Evolutionary conservation across 2,888 invertebrate species (phyloP).

Genomic region (Peribatodes rhomboidaria): DNA sequence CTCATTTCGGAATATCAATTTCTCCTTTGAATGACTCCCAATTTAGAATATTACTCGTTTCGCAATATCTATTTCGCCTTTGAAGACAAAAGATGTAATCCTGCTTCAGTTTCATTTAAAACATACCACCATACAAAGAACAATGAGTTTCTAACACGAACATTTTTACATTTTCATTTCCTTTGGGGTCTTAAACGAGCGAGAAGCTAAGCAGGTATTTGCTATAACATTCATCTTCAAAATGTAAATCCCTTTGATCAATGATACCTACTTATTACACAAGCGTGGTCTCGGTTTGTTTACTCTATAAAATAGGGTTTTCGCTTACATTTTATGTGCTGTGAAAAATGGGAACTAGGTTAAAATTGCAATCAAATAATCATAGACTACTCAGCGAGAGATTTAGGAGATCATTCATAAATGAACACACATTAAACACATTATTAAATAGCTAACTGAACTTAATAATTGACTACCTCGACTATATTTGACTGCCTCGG

Average conservation of each 20-base stretch:
- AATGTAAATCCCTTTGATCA: slow-evolving; percentile 33
- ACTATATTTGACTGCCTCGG: no score
- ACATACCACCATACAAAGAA: slow-evolving; percentile 11
- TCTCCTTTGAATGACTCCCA: no score
- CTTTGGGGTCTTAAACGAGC: slow-evolving; percentile 19
- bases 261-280: slow-evolving; percentile 24
- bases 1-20: no score
- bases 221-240: slow-evolving; percentile 30
- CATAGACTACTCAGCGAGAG: no score
- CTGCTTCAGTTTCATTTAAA: slow-evolving; percentile 2
- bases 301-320: slow-evolving; percentile 24
- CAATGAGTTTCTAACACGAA: slow-evolving; percentile 8
- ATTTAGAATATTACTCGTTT: no score
- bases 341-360: neutral
- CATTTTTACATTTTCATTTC: slow-evolving; percentile 22
- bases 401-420: no score
- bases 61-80: no score
- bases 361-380: neutral
- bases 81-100: neutral
- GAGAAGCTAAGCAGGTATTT: slow-evolving; percentile 21
- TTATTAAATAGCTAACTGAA: no score
- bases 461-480: no score
- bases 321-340: neutral
- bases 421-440: no score
- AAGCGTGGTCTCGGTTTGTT: slow-evolving; percentile 19